Evolutionary conservation across 2,113 vertebrate genomes (phyloP), one percentile per base, ranked within the genome.

Genomic region (Panthera uncia): DNA sequence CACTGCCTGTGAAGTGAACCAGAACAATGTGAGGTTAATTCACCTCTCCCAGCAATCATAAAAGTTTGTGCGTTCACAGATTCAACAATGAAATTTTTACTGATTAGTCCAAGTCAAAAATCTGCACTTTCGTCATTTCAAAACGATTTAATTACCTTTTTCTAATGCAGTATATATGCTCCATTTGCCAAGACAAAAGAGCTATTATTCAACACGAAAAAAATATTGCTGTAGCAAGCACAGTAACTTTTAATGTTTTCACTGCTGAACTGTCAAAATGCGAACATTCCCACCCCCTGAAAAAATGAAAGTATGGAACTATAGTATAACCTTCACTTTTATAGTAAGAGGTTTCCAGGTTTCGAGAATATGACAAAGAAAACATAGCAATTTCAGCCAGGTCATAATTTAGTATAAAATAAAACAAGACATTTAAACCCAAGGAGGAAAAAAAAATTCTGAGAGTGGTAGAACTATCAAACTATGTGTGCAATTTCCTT

Each of bases 401-500:
- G 98, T 98, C 98, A 98, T 98, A 99, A 99, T 99, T 99, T 99
- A 98, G 98, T 98, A 98, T 98, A 99, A 99, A 98, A 99, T 99
- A 99, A 99, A 99, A 98, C 97, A 98, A 98, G 98, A 98, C 98
- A 98, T 98, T 99, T 98, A 99, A 99, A 99, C 98, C 98, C 92
- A 80, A 66, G 97, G 95, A 96, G 41, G 78, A 95, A 98, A 98
- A 98, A 98, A 98, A 98, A 98, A 98, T 96, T 88, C 97, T 80
- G 95, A 98, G 98, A 98, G 91, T 96, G 96, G 98, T 98, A 97
- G 98, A 98, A 98, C 98, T 98, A 98, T 99, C 98, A 99, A 98
- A 98, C 97, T 98, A 98, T 98, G 98, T 98, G 98, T 98, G 98
- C 98, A 99, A 99, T 99, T 99, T 99, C 98, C 98, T 98, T 97